phyloP scores from a whole-genome alignment of 2,888 invertebrate species.

The Chorisops tibialis region DNA sequence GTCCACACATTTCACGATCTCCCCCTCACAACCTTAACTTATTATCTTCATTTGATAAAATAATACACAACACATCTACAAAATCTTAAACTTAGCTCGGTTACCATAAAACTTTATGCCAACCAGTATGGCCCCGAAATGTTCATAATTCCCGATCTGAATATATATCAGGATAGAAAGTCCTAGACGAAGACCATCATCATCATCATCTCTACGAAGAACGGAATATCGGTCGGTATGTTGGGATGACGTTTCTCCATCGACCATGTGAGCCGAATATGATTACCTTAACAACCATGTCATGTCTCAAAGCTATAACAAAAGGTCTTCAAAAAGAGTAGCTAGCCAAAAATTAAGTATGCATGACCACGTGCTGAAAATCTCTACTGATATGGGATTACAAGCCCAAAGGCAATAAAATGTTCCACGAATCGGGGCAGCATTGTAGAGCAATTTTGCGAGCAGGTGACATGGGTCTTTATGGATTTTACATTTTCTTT shows the following conservation, averaged over 20 bases:
- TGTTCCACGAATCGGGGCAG: neutral
- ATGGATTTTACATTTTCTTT: neutral
- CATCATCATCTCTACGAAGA: no score
- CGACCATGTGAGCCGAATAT: constrained; percentile 11
- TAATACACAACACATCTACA: no score
- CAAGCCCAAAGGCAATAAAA: constrained; percentile 16
- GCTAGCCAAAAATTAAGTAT: constrained; percentile 19
- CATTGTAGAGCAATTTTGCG: neutral
- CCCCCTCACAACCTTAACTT: no score
- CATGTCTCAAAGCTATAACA: constrained; percentile 15
- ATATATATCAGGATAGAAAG: no score
- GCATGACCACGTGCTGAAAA: constrained; percentile 20
- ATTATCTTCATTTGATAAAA: no score
- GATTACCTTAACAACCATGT: constrained; percentile 18
- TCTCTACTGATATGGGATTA: constrained; percentile 23
- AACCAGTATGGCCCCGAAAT: no score
- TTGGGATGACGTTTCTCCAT: neutral
- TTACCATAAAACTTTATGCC: no score
- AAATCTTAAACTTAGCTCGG: no score
- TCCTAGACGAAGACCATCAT: no score
- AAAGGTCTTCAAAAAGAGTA: constrained; percentile 13
- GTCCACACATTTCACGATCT: no score
- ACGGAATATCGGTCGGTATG: no score
- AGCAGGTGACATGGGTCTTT: constrained; percentile 18
- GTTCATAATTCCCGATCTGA: no score